Percentiles rank a stretch among this genome's conserved stretches.
Evolutionary conservation across 2,797 vertebrate species (phyloP).

Genomic region (Halcyon badia): DNA sequence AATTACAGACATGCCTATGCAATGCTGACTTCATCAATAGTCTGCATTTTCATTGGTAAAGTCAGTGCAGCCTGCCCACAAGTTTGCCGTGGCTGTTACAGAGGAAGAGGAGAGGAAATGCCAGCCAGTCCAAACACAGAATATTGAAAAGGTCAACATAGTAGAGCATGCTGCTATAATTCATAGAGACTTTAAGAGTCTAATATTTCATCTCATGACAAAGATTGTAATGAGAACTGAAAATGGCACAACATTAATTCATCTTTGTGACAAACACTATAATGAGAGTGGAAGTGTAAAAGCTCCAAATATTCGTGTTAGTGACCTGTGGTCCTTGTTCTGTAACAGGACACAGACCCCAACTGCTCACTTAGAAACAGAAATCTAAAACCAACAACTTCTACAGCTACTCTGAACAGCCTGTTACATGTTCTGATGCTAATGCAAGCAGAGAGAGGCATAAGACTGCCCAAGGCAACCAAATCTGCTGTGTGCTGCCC

Average conservation of each 20-base stretch:
- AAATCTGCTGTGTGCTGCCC: not conserved
- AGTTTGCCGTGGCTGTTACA: constrained; percentile 54
- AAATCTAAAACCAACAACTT: constrained; percentile 28
- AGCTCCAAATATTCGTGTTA: constrained; percentile 65
- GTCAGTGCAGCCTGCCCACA: constrained; percentile 28
- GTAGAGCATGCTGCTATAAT: constrained; percentile 80
- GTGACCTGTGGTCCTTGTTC: constrained; percentile 58
- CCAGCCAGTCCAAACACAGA: constrained; percentile 83
- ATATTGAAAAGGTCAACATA: constrained; percentile 86
- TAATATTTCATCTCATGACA: constrained; percentile 84
- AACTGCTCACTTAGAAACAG: constrained; percentile 10
- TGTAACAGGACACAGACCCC: constrained; percentile 54
- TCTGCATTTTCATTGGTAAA: constrained; percentile 78
- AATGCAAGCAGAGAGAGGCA: not conserved
- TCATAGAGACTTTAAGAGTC: constrained; percentile 83
- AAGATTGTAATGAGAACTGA: constrained; percentile 82
- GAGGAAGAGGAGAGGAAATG: constrained; percentile 75
- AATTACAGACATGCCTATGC: constrained; percentile 33
- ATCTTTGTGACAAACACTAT: constrained; percentile 81
- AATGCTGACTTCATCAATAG: constrained; percentile 72
- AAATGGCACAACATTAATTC: constrained; percentile 85
- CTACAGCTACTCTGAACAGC: not conserved
- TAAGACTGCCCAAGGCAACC: not conserved
- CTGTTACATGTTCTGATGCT: not conserved
- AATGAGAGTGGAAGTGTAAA: constrained; percentile 77